Conservation (phyloP, 64 coral and sea anemone genomes). For the Anthopleura sola region DNA sequence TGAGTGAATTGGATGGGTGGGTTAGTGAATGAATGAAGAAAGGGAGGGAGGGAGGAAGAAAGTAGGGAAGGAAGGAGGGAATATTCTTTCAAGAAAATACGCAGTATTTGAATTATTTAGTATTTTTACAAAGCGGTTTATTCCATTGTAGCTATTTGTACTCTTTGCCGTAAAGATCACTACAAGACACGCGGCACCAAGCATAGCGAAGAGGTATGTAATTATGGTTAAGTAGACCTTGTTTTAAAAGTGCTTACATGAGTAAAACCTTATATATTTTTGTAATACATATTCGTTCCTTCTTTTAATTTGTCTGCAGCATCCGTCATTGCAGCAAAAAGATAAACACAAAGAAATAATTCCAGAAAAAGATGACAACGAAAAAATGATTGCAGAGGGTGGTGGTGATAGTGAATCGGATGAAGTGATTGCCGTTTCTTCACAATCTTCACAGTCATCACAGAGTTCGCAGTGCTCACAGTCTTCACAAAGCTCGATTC, state of each 20-base stretch:
- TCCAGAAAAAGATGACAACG: not conserved
- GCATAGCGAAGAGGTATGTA: not conserved
- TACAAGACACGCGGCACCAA: constrained; percentile 1
- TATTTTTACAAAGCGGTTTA: constrained; percentile 1
- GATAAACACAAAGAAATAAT: not conserved
- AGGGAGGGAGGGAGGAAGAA: too few relatives aligned
- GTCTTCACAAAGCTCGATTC: too few relatives aligned
- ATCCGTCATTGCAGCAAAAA: not conserved
- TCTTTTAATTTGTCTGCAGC: not conserved
- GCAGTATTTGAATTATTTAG: not conserved
- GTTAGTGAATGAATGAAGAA: not conserved
- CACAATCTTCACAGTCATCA: too few relatives aligned
- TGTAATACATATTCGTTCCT: not conserved
- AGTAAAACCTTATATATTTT: not conserved
- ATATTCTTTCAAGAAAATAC: not conserved
- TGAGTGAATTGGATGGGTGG: not conserved
- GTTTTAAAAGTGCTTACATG: too few relatives aligned
- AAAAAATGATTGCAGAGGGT: not conserved
- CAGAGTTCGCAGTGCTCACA: too few relatives aligned
- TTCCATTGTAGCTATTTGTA: constrained; percentile 22
- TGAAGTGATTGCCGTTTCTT: not conserved
- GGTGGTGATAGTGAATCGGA: not conserved
- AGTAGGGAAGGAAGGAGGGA: not conserved
- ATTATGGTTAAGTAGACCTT: not conserved
- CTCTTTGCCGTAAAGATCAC: not conserved